A percentile compares a stretch with the other conserved stretches of the same genome.
Conservation (phyloP, 1,140 invertebrate genomes). For the Procambarus clarkii region DNA sequence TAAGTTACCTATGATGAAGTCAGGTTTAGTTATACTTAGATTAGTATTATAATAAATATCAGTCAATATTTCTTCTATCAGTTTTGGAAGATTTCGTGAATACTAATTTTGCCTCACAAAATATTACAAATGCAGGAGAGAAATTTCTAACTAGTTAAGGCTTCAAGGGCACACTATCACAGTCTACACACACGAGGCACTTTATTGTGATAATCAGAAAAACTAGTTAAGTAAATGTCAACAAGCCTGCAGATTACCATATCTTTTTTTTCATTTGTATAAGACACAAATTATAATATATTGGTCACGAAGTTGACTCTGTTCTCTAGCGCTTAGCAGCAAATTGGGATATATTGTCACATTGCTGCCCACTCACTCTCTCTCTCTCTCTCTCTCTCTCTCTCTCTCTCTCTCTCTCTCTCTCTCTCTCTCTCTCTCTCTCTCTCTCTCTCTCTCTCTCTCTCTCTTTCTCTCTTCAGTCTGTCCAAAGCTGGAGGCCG, state of each 20-base stretch:
- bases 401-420: neutral
- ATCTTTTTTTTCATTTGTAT: neutral
- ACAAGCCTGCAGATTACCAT: neutral
- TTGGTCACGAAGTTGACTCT: neutral
- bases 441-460: slow-evolving; percentile 2
- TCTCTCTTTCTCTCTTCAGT: neutral
- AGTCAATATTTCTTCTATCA: too few relatives aligned
- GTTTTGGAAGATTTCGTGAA: too few relatives aligned
- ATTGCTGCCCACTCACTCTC: neutral
- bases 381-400: slow-evolving; percentile 2
- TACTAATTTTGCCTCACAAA: too few relatives aligned
- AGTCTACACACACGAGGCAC: too few relatives aligned
- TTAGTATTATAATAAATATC: too few relatives aligned
- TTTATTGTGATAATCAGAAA: neutral
- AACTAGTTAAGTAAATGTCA: neutral
- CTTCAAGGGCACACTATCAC: too few relatives aligned
- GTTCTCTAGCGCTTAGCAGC: neutral
- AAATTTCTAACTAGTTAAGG: too few relatives aligned
- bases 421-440: slow-evolving; percentile 2
- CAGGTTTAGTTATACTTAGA: too few relatives aligned
- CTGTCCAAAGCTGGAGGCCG: too few relatives aligned
- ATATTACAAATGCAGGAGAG: too few relatives aligned
- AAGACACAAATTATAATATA: neutral
- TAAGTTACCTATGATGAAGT: too few relatives aligned
- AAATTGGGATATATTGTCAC: neutral